Evolutionary conservation across 2,113 vertebrate species (phyloP), one percentile per base, ranked within the genome.

Genomic region (Ascaphus truei): DNA sequence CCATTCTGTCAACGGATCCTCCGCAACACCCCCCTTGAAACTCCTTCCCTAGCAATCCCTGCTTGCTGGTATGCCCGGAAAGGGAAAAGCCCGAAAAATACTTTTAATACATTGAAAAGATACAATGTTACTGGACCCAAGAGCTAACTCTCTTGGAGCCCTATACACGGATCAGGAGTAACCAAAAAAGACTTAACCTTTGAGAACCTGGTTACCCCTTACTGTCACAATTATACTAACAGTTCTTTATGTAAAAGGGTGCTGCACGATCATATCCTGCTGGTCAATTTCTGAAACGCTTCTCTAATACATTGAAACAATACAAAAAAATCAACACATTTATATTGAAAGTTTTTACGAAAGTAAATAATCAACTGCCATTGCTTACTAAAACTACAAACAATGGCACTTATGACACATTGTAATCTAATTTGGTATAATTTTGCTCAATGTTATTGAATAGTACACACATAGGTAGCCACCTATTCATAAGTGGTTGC

Each of bases 401-500:
- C 62, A 60, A 47, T 67, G 48, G 52, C 52, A 68, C 63, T 74
- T 69, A 72, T 26, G 31, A 52, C 9, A 39, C 13, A 27, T 58
- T 48, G 15, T 72, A 55, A 79, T 61, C 36, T 41, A 77, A 65
- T 57, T 45, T 53, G 48, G 15, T 37, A 51, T 71, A 68, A 27
- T 61, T 60, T 22, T 39, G 27, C 79, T 78, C 43, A 72, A 67
- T 74, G 69, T 65, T 73, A 72, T 29, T 68, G 26, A 79, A 53
- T 65, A 73, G 3, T 56, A 79, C 52, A 47, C 45, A 71, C 33
- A 59, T 75, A 60, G 75, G 71, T 64, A n/a, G n/a, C n/a, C n/a
- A n/a, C 68, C 29, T 68, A 74, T 53, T 31, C 36, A 23, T 60
- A 77, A 80, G 20, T 53, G 72, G 79, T 79, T 85, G 73, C 73